Evolutionary conservation across 2,888 invertebrate genomes (phyloP).

Genomic region (Entomobrya multifasciata): DNA sequence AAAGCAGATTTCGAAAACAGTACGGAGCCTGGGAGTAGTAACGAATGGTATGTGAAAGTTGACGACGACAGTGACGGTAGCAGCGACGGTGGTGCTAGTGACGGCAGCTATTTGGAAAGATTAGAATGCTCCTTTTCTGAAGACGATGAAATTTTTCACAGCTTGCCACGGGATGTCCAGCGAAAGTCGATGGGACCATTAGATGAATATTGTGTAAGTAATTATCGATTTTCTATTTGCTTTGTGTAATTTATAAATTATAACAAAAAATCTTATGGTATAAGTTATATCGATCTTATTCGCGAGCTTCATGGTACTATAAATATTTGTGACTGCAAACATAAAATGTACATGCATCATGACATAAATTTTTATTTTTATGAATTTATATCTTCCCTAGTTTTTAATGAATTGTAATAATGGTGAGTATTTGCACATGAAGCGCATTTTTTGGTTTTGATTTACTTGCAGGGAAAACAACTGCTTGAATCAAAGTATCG

Average conservation of each 20-base stretch:
- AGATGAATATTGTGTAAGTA: constrained; percentile 79
- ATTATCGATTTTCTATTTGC: too few relatives aligned
- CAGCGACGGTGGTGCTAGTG: constrained; percentile 60
- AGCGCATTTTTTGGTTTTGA: not conserved
- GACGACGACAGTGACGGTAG: not conserved
- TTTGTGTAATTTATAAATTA: too few relatives aligned
- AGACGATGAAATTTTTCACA: constrained; percentile 70
- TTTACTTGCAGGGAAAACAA: constrained; percentile 69
- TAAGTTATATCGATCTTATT: not conserved
- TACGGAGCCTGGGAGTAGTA: constrained; percentile 50
- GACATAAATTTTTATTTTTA: too few relatives aligned
- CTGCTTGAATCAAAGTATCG: constrained; percentile 72
- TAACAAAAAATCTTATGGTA: not conserved
- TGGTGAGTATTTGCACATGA: constrained; percentile 24
- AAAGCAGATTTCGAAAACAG: constrained; percentile 4
- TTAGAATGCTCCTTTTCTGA: constrained; percentile 70
- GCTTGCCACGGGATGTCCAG: not conserved
- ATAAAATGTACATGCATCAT: constrained; percentile 23
- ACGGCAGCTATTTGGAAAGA: constrained; percentile 73
- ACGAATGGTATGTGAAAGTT: constrained; percentile 1
- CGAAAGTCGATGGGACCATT: constrained; percentile 50
- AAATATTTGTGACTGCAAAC: constrained; percentile 71
- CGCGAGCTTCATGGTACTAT: constrained; percentile 46
- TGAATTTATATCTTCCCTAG: too few relatives aligned
- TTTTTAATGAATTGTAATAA: too few relatives aligned